Base-by-base conservation (phyloP, 2,113 vertebrate species). In the Craseonycteris thonglongyai region DNA sequence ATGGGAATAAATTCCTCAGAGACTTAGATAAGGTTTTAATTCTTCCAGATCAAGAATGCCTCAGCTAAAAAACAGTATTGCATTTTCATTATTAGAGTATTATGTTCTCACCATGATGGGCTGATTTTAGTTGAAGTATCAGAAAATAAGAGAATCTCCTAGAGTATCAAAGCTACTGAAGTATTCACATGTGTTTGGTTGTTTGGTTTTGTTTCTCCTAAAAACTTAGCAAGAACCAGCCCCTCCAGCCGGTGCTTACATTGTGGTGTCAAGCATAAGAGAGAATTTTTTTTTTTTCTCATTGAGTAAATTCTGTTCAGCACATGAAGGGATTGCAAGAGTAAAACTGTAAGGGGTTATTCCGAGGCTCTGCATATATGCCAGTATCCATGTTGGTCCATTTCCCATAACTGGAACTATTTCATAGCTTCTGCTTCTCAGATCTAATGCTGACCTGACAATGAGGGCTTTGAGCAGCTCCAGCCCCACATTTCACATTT, bases 141-240 rank as follows among this genome's bases (percentile, higher is more conserved):
- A 82, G 28, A 69, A 88, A 80, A 33, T 79, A 24, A 80, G 19
- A 78, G 49, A 19, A 86, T 95, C 54, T n/a, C 30, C 40, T 66
- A 30, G 14, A 71, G 18, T 54, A 49, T 33, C 56, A 59, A 92
- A 92, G 14, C 49, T 82, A 69, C 33, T 51, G 3, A 47, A 94
- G 3, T 54, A 45, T 88, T 84, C 59, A 47, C 28, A 47, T 22
- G 15, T 38, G 21, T 30, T 82, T 63, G 5, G n/a, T 83, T 69
- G n/a, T 26, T 76, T 71, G 65, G 80, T 38, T 84, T 88, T 75
- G 40, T 22, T 74, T 85, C 96, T 38, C 33, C n/a, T 69, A 88
- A 84, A 95, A 92, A 4, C 45, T n/a, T 75, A 88, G 58, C 14
- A 86, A 15, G 47, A 49, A 58, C 13, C 18, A 58, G 63, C 24